phyloP scores from a whole-genome alignment of 2,888 invertebrate genomes.

The Meiosimyza decipiens region DNA sequence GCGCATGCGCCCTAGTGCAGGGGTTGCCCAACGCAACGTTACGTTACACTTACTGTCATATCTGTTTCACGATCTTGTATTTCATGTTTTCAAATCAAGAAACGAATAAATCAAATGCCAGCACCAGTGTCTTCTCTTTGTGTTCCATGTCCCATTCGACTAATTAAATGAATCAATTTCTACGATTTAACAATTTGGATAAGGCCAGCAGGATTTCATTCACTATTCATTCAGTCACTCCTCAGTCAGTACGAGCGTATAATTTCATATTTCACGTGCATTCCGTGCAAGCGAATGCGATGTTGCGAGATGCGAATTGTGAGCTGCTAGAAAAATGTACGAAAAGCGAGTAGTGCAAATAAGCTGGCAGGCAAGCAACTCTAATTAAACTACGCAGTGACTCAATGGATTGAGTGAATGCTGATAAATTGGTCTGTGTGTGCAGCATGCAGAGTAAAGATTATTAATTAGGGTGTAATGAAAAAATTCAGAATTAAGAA shows the following conservation, averaged over 20 bases:
- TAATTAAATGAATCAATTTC: constrained; percentile 37
- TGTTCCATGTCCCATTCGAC: constrained; percentile 11
- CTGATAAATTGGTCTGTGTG: constrained; percentile 17
- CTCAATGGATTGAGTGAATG: constrained; percentile 19
- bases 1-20: neutral
- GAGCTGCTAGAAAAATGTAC: neutral
- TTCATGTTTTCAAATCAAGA: constrained; percentile 26
- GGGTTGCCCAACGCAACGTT: neutral
- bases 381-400: constrained; percentile 32
- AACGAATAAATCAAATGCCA: constrained; percentile 25
- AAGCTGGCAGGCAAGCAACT: constrained; percentile 19
- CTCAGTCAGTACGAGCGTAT: too few species aligned
- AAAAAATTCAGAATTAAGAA: too few species aligned
- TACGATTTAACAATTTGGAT: constrained; percentile 20
- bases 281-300: neutral
- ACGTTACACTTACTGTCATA: constrained; percentile 10
- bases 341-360: neutral
- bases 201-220: neutral
- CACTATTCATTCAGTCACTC: too few species aligned
- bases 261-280: constrained; percentile 26
- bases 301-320: too few species aligned
- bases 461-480: too few species aligned
- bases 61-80: constrained; percentile 30
- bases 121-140: neutral
- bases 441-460: constrained; percentile 9